Percentiles rank a stretch among this genome's conserved stretches.
Evolutionary conservation across 2,113 vertebrate species (phyloP).

Genomic region (Pluvianellus socialis): DNA sequence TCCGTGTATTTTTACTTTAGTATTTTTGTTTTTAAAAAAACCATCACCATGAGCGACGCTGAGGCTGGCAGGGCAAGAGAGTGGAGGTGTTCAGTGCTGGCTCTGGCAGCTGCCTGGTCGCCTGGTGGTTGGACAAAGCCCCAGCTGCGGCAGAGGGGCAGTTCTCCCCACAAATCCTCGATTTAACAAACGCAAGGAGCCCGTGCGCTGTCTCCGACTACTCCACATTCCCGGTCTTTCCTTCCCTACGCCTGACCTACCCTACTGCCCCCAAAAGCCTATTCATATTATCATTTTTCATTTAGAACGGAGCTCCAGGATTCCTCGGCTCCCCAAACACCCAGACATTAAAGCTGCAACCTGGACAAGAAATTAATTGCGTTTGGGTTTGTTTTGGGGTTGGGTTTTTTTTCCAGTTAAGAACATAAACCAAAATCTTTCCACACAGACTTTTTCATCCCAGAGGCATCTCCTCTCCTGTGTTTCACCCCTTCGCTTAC

Average conservation of each 20-base stretch:
- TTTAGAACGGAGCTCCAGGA: not conserved
- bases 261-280: not conserved
- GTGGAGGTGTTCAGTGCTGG: rapidly evolving
- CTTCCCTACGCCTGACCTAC: not conserved
- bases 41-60: not conserved
- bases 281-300: rapidly evolving
- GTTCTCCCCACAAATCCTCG: not conserved
- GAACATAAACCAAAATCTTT: not conserved
- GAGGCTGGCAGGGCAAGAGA: not conserved
- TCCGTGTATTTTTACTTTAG: not conserved
- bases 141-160: not conserved
- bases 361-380: not conserved
- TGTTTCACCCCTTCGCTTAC: not conserved
- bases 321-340: not conserved
- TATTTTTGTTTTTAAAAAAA: no score
- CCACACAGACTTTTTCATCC: rapidly evolving
- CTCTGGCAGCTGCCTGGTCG: not conserved
- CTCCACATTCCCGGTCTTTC: not conserved
- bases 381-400: no score
- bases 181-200: not conserved
- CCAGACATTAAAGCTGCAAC: not conserved
- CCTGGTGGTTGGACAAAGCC: not conserved
- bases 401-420: not conserved
- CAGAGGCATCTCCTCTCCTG: not conserved
- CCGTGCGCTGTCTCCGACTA: no score